These are phyloP conservation scores for Botia kubotai DNA, from an alignment of 2,797 vertebrate species.

Conservation along the genomic window DNA sequence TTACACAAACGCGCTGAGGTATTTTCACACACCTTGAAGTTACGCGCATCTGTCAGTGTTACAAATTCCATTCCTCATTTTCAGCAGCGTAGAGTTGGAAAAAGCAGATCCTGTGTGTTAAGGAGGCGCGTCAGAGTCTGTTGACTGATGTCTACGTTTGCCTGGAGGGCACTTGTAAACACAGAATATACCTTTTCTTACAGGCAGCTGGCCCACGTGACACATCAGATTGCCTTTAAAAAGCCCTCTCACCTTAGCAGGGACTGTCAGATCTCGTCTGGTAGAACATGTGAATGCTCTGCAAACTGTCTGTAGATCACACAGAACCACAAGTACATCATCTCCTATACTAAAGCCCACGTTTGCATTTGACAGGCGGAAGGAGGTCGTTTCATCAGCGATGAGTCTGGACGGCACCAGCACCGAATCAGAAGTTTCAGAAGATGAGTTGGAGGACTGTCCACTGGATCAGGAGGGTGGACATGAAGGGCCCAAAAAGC, in stretches of 20 bases:
- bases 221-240: slow-evolving; percentile 60
- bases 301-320: background rate
- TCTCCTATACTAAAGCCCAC: background rate
- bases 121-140: slow-evolving; percentile 57
- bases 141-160: slow-evolving; percentile 57
- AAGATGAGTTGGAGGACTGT: slow-evolving; percentile 78
- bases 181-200: slow-evolving; percentile 57
- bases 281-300: slow-evolving; percentile 9
- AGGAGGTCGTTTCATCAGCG: background rate
- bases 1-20: background rate
- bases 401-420: slow-evolving; percentile 69
- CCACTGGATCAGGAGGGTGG: slow-evolving; percentile 63
- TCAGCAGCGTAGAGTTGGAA: background rate
- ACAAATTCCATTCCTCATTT: slow-evolving; percentile 36
- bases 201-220: slow-evolving; percentile 68
- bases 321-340: background rate
- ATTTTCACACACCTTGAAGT: background rate
- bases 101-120: slow-evolving; percentile 29
- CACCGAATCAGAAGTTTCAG: slow-evolving; percentile 72
- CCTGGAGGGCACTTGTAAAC: slow-evolving; percentile 65
- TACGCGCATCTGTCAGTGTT: background rate
- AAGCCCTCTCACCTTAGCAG: slow-evolving; percentile 57
- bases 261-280: slow-evolving; percentile 50
- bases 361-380: background rate
- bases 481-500: slow-evolving; percentile 59